Evolutionary conservation across 2,888 invertebrate genomes (phyloP).

Genomic region (Empis livida): DNA sequence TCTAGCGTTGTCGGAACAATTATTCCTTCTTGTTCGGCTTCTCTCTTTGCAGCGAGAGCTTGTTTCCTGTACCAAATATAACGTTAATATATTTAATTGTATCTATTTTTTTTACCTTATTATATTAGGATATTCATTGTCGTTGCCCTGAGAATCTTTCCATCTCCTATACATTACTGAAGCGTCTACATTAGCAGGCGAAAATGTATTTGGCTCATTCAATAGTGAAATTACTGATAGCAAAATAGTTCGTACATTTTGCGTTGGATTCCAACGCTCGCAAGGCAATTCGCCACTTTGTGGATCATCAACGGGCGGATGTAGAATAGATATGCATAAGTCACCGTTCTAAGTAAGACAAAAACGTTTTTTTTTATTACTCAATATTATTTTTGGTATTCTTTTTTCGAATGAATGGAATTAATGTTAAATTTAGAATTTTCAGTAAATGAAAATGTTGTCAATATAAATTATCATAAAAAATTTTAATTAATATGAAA

Average conservation of each 20-base stretch:
- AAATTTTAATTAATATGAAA: too few relatives aligned
- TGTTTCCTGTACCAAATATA: constrained; percentile 61
- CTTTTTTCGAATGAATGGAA: too few relatives aligned
- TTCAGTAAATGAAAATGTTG: too few relatives aligned
- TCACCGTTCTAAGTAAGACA: constrained; percentile 98
- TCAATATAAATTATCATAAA: too few relatives aligned
- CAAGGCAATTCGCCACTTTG: constrained; percentile 98
- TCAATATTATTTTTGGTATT: too few relatives aligned
- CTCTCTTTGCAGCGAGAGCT: constrained; percentile 85
- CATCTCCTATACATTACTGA: constrained; percentile 99
- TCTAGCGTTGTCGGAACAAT: constrained; percentile 94
- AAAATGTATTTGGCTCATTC: constrained; percentile 99
- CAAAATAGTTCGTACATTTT: constrained; percentile 96
- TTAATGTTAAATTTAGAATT: too few relatives aligned
- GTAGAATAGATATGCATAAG: constrained; percentile 97
- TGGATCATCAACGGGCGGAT: constrained; percentile 98
- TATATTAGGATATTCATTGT: constrained; percentile 98
- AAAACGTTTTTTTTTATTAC: too few relatives aligned
- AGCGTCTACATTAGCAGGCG: constrained; percentile 99
- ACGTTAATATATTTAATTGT: neutral
- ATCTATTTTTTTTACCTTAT: constrained; percentile 56
- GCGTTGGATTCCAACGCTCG: constrained; percentile 99
- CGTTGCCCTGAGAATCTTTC: constrained; percentile 95
- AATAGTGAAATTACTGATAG: constrained; percentile 95
- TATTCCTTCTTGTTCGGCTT: constrained; percentile 94